These are phyloP conservation scores for Leptinotarsa lineolata DNA, from an alignment of 1,140 invertebrate species.

Conservation along the genomic window DNA sequence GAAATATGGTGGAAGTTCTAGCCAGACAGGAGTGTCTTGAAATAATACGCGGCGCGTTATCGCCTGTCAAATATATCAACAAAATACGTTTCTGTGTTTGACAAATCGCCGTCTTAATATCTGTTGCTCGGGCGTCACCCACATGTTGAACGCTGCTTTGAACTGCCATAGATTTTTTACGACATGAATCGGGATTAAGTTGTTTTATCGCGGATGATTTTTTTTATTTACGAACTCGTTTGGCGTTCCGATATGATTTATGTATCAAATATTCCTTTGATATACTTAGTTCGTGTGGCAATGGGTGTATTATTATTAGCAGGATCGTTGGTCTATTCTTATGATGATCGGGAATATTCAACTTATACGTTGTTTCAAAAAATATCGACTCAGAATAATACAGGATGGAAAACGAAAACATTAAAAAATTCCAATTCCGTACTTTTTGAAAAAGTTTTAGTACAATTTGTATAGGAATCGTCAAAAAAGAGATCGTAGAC, in stretches of 20 bases:
- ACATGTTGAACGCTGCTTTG: conserved; percentile 12
- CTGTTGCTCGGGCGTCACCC: conserved; percentile 4
- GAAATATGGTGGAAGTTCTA: conserved; percentile 33
- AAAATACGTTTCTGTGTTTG: conserved; percentile 36
- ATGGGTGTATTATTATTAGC: not conserved
- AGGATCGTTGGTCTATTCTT: too few relatives aligned
- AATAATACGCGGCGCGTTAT: conserved; percentile 40
- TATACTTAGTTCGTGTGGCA: conserved; percentile 4
- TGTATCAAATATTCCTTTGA: not conserved
- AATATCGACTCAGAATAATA: too few relatives aligned
- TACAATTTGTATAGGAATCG: too few relatives aligned
- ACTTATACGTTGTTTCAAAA: too few relatives aligned
- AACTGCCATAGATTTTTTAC: conserved; percentile 6
- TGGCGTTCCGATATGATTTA: not conserved
- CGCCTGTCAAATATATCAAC: conserved; percentile 43
- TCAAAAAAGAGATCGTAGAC: too few relatives aligned
- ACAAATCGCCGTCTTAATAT: conserved; percentile 35
- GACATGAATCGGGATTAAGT: not conserved
- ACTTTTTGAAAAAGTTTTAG: too few relatives aligned
- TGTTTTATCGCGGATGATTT: not conserved
- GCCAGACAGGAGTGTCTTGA: conserved; percentile 34
- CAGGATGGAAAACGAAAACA: too few relatives aligned
- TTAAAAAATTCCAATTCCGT: too few relatives aligned
- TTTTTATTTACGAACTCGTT: too few relatives aligned
- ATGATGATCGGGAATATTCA: too few relatives aligned